These are phyloP conservation scores for Hyalella azteca DNA, from an alignment of 2,888 invertebrate genomes.

Conservation along the genomic window DNA sequence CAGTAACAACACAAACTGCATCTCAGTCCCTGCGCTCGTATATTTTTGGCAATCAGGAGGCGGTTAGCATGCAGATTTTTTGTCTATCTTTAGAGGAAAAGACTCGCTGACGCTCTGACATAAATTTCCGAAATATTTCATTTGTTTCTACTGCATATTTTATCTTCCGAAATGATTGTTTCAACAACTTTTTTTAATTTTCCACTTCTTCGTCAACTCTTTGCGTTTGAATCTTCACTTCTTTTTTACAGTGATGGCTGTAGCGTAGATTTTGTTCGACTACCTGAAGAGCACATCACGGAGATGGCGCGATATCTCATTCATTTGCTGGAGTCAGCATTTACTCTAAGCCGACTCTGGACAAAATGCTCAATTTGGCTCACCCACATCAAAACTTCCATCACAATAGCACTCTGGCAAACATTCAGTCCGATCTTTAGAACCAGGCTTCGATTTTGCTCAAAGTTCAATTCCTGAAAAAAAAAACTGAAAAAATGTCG, in stretches of 20 bases:
- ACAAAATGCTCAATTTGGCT: constrained; percentile 18
- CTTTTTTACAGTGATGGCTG: too few relatives aligned
- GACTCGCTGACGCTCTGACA: background rate
- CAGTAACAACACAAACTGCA: too few relatives aligned
- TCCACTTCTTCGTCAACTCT: too few relatives aligned
- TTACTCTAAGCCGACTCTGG: constrained; percentile 8
- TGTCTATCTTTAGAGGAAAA: background rate
- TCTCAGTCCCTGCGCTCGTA: background rate
- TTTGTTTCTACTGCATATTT: background rate
- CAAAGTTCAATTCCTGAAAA: constrained; percentile 18
- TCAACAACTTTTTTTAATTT: too few relatives aligned
- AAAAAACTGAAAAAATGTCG: background rate
- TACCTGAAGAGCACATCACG: background rate
- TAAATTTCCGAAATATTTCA: constrained; percentile 17
- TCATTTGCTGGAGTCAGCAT: constrained; percentile 22
- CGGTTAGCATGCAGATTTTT: background rate
- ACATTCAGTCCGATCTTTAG: constrained; percentile 17
- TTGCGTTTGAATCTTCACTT: too few relatives aligned
- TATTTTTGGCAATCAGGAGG: constrained; percentile 26
- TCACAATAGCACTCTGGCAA: constrained; percentile 27
- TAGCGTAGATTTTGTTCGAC: too few relatives aligned
- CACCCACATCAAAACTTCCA: constrained; percentile 16
- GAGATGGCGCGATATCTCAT: background rate
- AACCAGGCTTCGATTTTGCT: constrained; percentile 25
- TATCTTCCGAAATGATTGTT: too few relatives aligned